Base-by-base conservation (phyloP, 2,113 vertebrate species). In the Menura novaehollandiae region DNA sequence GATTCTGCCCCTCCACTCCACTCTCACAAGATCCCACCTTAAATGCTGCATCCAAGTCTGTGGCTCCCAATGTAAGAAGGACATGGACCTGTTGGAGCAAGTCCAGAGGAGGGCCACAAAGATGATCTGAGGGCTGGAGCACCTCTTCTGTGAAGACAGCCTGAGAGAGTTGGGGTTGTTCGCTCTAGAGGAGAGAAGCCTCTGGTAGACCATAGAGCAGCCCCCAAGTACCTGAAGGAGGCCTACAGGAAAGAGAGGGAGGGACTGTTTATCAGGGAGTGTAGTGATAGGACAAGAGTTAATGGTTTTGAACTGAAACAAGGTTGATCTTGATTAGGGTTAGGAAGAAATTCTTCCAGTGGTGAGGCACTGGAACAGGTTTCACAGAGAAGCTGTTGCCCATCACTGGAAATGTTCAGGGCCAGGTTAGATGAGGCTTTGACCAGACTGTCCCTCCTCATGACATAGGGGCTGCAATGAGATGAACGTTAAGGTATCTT, bases 21-120 rank as follows among this genome's bases (percentile, higher is more conserved):
- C 20, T 63, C 32, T 43, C 43, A 23, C 32, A 33, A 23, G 43
- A 51, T 6, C 26, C 32, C 51, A 73, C 11, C 8, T 43, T 15
- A 35, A 27, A 4, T 33, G 9, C 21, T 58, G 16, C 13, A 19
- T 64, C 58, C 13, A 1, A 8, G 4, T 56, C 58, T 56, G 49
- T 47, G 41, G 21, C 14, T 66, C 32, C 8, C 21, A 35, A 1
- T 7, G 10, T 10, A 32, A 88, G 24, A 63, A 63, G 7, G 51
- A 56, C 0, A 0, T 26, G 35, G 49, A 56, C 2, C 17, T 32
- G 4, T 19, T 22, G 14, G 14, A 58, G 10, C 22, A 56, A 58
- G 32, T 22, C 22, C 35, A 73, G 68, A 73, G 37, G 22, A 58
- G 13, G 19, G 7, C 37, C 27, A 9, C 43, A 23, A 39, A 59